These are phyloP conservation scores for Hypsopygia costalis DNA, from an alignment of 2,888 invertebrate species.

Conservation along the genomic window DNA sequence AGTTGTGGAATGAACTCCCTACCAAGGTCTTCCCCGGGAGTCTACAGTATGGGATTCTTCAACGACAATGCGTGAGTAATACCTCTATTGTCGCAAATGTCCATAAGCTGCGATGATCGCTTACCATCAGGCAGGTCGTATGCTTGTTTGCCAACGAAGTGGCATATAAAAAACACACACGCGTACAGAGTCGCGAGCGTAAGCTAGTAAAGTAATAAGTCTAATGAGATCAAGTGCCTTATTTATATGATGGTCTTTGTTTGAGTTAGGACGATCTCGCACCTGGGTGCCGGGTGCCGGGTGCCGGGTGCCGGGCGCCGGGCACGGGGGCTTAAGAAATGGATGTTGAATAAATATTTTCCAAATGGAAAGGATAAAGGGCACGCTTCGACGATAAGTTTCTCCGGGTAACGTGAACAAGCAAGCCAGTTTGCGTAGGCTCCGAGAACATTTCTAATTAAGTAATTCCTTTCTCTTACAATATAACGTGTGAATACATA, in stretches of 20 bases:
- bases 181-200: too few relatives aligned
- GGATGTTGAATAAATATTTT: constrained; percentile 76
- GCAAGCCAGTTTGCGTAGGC: constrained; percentile 57
- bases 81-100: too few relatives aligned
- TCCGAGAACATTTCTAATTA: constrained; percentile 61
- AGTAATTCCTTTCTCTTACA: constrained; percentile 44
- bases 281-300: constrained; percentile 47
- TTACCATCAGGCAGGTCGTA: too few relatives aligned
- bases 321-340: constrained; percentile 65
- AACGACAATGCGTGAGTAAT: too few relatives aligned
- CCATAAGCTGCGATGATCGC: too few relatives aligned
- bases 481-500: constrained; percentile 20
- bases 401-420: constrained; percentile 53
- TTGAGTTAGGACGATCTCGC: constrained; percentile 70
- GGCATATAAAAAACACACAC: too few relatives aligned
- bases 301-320: too few relatives aligned
- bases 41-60: too few relatives aligned
- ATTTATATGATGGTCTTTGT: constrained; percentile 69
- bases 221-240: constrained; percentile 63
- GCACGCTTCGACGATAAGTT: constrained; percentile 67
- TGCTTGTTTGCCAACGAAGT: too few relatives aligned
- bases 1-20: too few relatives aligned
- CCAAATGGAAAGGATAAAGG: constrained; percentile 70
- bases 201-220: too few relatives aligned
- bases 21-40: too few relatives aligned